Evolutionary conservation across 2,113 vertebrate species (phyloP).

Genomic region (Mastomys coucha): DNA sequence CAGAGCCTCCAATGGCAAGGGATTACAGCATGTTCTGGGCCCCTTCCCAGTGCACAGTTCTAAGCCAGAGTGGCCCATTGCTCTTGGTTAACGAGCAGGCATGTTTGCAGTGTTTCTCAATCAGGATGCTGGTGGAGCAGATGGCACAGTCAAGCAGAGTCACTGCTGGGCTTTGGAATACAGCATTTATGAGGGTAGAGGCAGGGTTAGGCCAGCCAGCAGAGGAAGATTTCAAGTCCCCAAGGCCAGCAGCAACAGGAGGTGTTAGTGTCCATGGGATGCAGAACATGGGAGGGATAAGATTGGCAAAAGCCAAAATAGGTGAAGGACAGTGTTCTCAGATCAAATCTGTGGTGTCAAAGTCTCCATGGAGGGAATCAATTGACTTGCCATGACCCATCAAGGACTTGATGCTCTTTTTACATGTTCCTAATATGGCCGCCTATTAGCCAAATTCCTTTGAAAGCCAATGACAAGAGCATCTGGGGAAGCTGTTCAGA

Average conservation of each 20-base stretch:
- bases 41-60: not conserved
- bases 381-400: not conserved
- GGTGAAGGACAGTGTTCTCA: not conserved
- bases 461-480: not conserved
- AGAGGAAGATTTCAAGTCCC: no score
- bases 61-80: not conserved
- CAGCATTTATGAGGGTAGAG: not conserved
- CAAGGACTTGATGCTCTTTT: not conserved
- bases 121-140: not conserved
- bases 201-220: not conserved
- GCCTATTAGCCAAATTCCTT: not conserved
- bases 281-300: not conserved
- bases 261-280: not conserved
- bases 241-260: not conserved
- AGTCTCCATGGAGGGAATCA: not conserved
- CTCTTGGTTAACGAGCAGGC: not conserved
- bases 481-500: fast-evolving
- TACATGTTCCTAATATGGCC: not conserved
- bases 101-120: not conserved
- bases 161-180: no score
- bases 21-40: not conserved
- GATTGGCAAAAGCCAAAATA: not conserved
- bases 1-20: not conserved
- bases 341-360: not conserved
- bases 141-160: no score